phyloP scores from a whole-genome alignment of 2,888 invertebrate species.

The Xestia xanthographa region DNA sequence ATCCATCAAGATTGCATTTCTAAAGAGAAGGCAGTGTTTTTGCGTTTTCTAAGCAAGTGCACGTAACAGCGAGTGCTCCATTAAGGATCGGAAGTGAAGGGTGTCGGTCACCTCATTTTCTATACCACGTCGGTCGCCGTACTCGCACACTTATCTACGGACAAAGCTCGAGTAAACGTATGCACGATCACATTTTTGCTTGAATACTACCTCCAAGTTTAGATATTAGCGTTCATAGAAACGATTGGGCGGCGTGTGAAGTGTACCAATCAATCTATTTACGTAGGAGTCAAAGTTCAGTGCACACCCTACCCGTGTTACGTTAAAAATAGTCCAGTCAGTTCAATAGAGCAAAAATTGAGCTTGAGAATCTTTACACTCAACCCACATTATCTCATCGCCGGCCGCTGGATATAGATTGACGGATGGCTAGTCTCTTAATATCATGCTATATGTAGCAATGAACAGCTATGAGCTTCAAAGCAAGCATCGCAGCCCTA shows the following conservation, averaged over 20 bases:
- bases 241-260: slow-evolving; percentile 65
- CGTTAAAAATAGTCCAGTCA: slow-evolving; percentile 73
- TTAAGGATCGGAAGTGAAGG: slow-evolving; percentile 71
- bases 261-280: slow-evolving; percentile 74
- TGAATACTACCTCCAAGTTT: slow-evolving; percentile 24
- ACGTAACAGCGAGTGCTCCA: slow-evolving; percentile 60
- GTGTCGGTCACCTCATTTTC: slow-evolving; percentile 70
- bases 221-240: slow-evolving; percentile 43
- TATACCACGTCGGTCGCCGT: slow-evolving; percentile 56
- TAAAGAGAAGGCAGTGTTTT: slow-evolving; percentile 56
- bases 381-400: slow-evolving; percentile 34
- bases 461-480: slow-evolving; percentile 26
- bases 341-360: slow-evolving; percentile 61
- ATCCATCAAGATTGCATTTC: slow-evolving; percentile 48
- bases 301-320: slow-evolving; percentile 72
- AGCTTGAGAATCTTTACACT: slow-evolving; percentile 37
- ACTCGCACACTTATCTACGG: slow-evolving; percentile 48
- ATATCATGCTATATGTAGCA: slow-evolving; percentile 28
- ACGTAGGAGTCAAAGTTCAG: slow-evolving; percentile 82
- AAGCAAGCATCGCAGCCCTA: slow-evolving; percentile 4
- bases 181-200: slow-evolving; percentile 51
- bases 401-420: slow-evolving; percentile 41
- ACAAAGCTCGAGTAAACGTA: slow-evolving; percentile 47
- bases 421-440: slow-evolving; percentile 22
- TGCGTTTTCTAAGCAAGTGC: slow-evolving; percentile 59